A percentile compares a stretch with the other conserved stretches of the same genome.
These are phyloP conservation scores for Furcifer pardalis DNA, from an alignment of 2,797 vertebrate genomes.

Conservation along the genomic window DNA sequence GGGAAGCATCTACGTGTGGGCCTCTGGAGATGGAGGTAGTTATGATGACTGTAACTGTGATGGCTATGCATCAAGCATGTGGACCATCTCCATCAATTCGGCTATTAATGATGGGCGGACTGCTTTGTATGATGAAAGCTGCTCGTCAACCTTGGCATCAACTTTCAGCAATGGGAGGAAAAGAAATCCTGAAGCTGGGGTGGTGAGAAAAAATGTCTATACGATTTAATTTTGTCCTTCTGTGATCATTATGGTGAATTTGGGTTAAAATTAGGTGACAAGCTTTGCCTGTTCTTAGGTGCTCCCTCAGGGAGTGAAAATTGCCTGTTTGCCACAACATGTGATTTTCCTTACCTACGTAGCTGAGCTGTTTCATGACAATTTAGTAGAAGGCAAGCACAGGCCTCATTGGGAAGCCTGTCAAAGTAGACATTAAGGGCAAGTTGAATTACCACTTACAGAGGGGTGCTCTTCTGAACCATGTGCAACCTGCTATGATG, in stretches of 20 bases:
- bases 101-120: slow-evolving; percentile 98
- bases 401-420: too few species aligned
- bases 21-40: slow-evolving; percentile 96
- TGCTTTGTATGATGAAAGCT: slow-evolving; percentile 96
- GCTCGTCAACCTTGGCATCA: slow-evolving; percentile 96
- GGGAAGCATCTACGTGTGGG: slow-evolving; percentile 99
- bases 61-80: slow-evolving; percentile 98
- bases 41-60: slow-evolving; percentile 99
- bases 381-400: too few species aligned
- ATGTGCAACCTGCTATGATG: too few species aligned
- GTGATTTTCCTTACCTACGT: too few species aligned
- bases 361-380: too few species aligned
- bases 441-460: too few species aligned
- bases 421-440: too few species aligned
- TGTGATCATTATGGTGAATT: neutral
- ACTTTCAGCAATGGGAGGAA: slow-evolving; percentile 99
- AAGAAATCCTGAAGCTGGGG: slow-evolving; percentile 95
- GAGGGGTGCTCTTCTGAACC: too few species aligned
- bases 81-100: slow-evolving; percentile 99
- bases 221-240: slow-evolving; percentile 1
- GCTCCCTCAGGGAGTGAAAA: too few species aligned
- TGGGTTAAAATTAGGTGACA: too few species aligned
- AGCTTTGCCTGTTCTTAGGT: too few species aligned
- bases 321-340: too few species aligned
- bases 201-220: slow-evolving; percentile 87